Evolutionary conservation across 2,797 vertebrate species (phyloP), one percentile per base, ranked within the genome.

Genomic region (Toxotes lorentzi): DNA sequence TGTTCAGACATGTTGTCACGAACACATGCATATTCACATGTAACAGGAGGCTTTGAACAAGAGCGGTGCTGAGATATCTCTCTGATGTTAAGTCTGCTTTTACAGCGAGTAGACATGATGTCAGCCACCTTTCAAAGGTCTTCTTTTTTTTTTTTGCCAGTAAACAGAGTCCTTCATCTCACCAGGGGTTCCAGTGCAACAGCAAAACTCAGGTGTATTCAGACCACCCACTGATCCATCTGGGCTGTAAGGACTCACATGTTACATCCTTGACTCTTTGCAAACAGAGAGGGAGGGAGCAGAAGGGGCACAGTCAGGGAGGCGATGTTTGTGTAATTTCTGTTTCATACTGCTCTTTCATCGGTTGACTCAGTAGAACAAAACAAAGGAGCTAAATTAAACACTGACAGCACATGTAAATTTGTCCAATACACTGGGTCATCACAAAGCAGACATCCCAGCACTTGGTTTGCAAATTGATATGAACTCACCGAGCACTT

Each of bases 221-320:
- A 75, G 74, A 79, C 81, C 85, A 73, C 83, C 88, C 47, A 70
- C 83, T 76, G 83, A 81, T 76, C 68, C 78, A 72, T 79, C 67
- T 78, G 63, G 58, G 59, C 80, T 75, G 50, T 68, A 43, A 65
- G 34, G 71, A 68, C 24, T 72, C 51, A 60, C 8, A 2, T 19
- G 43, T 70, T 71, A 41, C 74, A 81, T 73, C 73, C 66, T 67
- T 17, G 58, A 67, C 54, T 79, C 71, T 43, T 70, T 23, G 4
- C 47, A 60, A 58, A 60, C 58, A 60, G 41, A 77, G 68, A 23
- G 27, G 57, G 51, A 63, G 45, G 69, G 40, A 64, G 45, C 41
- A 67, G 64, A 23, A 35, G 58, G 27, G 54, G 38, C 32, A 51
- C 56, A 48, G 23, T 50, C 34, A 40, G 34, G 35, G 54, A 32